Percentiles rank a stretch among this genome's conserved stretches.
Evolutionary conservation across 1,140 invertebrate genomes (phyloP).

Genomic region (Pantala flavescens): DNA sequence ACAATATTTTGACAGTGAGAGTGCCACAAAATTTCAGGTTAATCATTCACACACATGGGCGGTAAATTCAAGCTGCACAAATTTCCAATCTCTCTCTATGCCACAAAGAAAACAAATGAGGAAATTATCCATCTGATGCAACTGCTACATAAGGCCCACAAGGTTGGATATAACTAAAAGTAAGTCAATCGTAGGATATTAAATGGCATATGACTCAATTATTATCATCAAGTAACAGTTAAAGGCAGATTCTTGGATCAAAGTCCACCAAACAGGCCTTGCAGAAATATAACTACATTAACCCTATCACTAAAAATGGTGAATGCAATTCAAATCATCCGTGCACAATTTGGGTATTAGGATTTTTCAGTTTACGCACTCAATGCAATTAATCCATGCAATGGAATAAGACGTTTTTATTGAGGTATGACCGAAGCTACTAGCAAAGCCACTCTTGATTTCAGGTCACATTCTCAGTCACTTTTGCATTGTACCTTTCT

Average conservation of each 20-base stretch:
- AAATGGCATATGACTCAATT: neutral
- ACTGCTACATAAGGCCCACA: neutral
- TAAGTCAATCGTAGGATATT: neutral
- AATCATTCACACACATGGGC: neutral
- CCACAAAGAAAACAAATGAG: neutral
- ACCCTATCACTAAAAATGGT: neutral
- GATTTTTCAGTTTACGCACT: neutral
- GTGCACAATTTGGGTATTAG: constrained; percentile 3
- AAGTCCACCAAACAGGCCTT: neutral
- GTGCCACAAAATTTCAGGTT: neutral
- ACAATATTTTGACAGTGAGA: neutral
- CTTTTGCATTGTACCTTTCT: neutral
- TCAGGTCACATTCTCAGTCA: neutral
- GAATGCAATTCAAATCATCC: neutral
- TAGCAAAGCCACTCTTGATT: neutral
- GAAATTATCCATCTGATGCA: neutral
- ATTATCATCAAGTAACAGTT: neutral
- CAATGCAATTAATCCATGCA: constrained; percentile 9
- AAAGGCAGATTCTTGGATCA: neutral
- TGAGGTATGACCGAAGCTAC: constrained; percentile 1
- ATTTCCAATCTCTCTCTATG: neutral
- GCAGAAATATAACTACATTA: neutral
- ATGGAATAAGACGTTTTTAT: neutral
- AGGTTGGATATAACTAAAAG: neutral
- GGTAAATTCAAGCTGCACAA: neutral